Evolutionary conservation across 2,797 vertebrate species (phyloP).

Genomic region (Tamandua tetradactyla): DNA sequence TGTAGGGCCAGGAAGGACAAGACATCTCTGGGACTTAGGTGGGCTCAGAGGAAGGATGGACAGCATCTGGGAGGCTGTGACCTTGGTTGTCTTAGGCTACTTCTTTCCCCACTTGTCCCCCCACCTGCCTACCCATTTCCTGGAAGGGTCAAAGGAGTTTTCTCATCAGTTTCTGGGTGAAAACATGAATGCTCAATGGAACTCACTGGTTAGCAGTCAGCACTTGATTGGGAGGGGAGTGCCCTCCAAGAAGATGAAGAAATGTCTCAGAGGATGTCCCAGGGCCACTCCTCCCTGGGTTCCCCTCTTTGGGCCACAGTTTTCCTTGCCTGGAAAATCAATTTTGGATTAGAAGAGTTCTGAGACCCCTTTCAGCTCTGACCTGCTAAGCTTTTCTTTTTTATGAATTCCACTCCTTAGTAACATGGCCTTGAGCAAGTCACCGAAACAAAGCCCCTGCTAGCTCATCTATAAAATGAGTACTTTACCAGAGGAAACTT

Average conservation of each 20-base stretch:
- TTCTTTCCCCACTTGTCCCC: background rate
- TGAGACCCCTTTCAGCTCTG: background rate
- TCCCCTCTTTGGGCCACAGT: background rate
- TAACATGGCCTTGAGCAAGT: background rate
- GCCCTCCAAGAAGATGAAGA: background rate
- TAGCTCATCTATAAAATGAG: background rate
- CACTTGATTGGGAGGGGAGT: fast-evolving
- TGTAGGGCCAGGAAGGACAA: background rate
- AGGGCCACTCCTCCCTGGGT: background rate
- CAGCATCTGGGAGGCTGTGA: background rate
- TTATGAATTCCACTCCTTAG: background rate
- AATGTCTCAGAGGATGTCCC: too few relatives aligned
- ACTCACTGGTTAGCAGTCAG: background rate
- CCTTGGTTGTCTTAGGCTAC: background rate
- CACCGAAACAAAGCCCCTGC: background rate
- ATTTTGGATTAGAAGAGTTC: background rate
- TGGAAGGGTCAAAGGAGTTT: background rate
- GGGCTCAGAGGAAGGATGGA: background rate
- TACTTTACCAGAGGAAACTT: background rate
- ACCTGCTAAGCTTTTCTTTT: background rate
- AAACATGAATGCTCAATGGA: background rate
- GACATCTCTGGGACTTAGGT: background rate
- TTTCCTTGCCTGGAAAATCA: background rate
- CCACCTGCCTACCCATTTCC: too few relatives aligned
- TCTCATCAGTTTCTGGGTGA: background rate